Evolutionary conservation across 2,113 vertebrate species (phyloP), one percentile per base, ranked within the genome.

Genomic region (Nycticorax nycticorax): DNA sequence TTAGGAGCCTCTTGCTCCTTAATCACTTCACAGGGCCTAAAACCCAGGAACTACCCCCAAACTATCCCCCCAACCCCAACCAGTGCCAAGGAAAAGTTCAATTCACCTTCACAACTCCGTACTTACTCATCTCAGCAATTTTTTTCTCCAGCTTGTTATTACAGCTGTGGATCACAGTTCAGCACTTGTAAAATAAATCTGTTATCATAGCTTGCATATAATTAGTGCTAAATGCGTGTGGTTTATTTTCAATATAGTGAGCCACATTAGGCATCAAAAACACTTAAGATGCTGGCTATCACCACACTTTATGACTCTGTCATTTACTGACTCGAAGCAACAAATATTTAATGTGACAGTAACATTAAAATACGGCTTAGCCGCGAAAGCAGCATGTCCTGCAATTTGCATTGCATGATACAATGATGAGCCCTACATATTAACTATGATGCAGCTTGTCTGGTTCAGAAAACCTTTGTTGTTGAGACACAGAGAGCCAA

Each of bases 271-370:
- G 90, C 43, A 95, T 94, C 89, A 96, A 88, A 97, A 95, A 88
- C 97, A 96, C 94, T 97, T 97, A 93, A 96, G 96, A 93, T 90
- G 88, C 95, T 92, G 93, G 92, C 84, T 95, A 84, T 92, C 82
- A 73, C 92, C 47, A 17, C 75, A 72, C 85, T 96, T 97, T 96
- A 97, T 93, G 97, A 83, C 78, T 93, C 94, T 97, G 93, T 92
- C 97, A 83, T 94, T 97, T 92, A 85, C 64, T 94, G 96, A 95
- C 94, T 92, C 35, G 30, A 86, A 85, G 92, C 85, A 96, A 94
- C 96, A 96, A 85, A 97, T 95, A 97, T 97, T 97, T 94, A 89
- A 97, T 73, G 92, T 94, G 97, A 97, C 97, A 97, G 96, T 33
- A 57, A 73, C 94, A 95, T 89, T 97, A 95, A 97, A 97, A 94